Percentiles rank a stretch among this genome's conserved stretches.
These are phyloP conservation scores for Austrofundulus limnaeus DNA, from an alignment of 2,113 vertebrate species.

Conservation along the genomic window DNA sequence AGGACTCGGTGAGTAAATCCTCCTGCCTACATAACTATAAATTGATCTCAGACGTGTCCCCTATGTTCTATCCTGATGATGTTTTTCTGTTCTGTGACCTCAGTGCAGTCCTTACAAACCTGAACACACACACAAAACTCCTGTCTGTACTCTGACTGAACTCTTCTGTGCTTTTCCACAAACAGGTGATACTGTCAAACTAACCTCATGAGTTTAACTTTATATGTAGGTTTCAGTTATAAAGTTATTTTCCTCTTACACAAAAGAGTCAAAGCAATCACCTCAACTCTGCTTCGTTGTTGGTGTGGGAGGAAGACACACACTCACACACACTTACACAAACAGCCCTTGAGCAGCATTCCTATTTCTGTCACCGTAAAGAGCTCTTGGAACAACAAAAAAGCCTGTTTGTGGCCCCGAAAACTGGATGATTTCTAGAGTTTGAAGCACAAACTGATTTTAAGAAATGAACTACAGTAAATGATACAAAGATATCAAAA, in stretches of 20 bases:
- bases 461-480: no score
- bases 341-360: conserved; percentile 1
- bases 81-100: background rate
- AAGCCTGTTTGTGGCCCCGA: background rate
- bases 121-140: background rate
- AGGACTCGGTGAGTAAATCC: conserved; percentile 85
- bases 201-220: background rate
- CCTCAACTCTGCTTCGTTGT: conserved; percentile 29
- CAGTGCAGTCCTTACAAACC: background rate
- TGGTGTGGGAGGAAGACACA: conserved; percentile 39
- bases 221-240: conserved; percentile 15
- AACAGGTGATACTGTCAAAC: background rate
- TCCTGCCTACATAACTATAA: background rate
- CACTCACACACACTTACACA: conserved; percentile 31
- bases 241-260: conserved; percentile 19
- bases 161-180: background rate
- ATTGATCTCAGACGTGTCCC: background rate
- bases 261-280: conserved; percentile 21
- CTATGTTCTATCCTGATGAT: background rate
- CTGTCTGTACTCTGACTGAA: background rate
- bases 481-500: no score
- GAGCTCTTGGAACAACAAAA: conserved; percentile 26
- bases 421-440: conserved; percentile 1
- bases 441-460: no score
- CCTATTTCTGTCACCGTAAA: conserved; percentile 34